A percentile compares a stretch with the other conserved stretches of the same genome.
Conservation (phyloP, 2,113 vertebrate genomes). For the Brevimyrus niger region DNA sequence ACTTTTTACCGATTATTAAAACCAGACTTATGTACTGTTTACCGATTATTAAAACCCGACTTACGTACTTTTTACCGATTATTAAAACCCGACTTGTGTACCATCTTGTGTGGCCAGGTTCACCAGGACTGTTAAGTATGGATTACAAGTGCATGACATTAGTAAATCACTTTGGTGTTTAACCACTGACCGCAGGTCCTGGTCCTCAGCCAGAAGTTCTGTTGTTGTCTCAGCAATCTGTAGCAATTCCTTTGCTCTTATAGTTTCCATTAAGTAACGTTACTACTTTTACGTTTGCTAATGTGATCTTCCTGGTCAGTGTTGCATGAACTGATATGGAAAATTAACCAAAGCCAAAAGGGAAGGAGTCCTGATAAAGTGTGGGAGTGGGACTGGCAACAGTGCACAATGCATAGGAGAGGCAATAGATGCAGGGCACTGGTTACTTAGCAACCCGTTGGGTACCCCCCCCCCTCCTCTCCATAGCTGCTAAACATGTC, state of each 20-base stretch:
- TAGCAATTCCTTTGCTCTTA: not conserved
- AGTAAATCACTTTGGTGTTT: not conserved
- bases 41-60: not conserved
- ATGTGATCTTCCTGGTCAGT: not conserved
- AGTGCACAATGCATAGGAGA: not conserved
- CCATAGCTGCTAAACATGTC: conserved; percentile 92
- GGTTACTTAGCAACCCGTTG: not conserved
- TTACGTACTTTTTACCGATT: not conserved
- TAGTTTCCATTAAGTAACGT: not conserved
- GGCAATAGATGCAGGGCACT: not conserved
- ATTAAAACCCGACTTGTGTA: not conserved
- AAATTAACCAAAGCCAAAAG: not conserved
- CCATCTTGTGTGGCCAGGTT: not conserved
- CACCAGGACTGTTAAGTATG: not conserved
- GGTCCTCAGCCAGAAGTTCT: not conserved
- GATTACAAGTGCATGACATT: not conserved
- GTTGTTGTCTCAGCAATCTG: not conserved
- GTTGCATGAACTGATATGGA: not conserved
- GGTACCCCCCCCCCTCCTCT: not conserved
- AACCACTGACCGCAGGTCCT: not conserved
- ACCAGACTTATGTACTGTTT: not conserved
- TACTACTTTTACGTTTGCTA: not conserved
- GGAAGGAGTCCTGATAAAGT: not conserved
- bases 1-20: not conserved
- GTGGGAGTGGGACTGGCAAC: not conserved